These are phyloP conservation scores for Holothuria glaberrima DNA, from an alignment of 35 echinoderm and acorn worm genomes.

Conservation along the genomic window DNA sequence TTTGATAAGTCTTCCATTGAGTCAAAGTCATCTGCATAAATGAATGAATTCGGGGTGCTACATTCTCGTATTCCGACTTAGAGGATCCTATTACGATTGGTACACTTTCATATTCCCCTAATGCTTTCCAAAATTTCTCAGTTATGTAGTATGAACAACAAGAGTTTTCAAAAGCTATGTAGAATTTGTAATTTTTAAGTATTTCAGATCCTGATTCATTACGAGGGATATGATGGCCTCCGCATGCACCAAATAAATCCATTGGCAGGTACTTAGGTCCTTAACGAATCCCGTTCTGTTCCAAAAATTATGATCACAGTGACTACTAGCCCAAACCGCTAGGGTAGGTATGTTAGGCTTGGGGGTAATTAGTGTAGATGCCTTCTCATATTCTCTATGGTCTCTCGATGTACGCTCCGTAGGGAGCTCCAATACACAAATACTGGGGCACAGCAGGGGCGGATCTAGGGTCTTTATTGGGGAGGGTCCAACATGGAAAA, in stretches of 20 bases:
- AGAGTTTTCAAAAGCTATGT: constrained; percentile 69
- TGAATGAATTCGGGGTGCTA: constrained; percentile 76
- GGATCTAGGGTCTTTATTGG: too few relatives aligned
- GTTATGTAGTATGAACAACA: constrained; percentile 62
- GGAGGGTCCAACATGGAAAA: too few relatives aligned
- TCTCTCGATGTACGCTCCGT: too few relatives aligned
- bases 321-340: constrained; percentile 28
- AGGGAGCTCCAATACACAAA: too few relatives aligned
- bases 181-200: constrained; percentile 19
- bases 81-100: constrained; percentile 58
- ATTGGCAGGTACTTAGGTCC: constrained; percentile 29
- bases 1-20: constrained; percentile 60
- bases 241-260: constrained; percentile 51
- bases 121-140: too few relatives aligned
- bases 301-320: constrained; percentile 50
- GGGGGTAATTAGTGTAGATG: not conserved
- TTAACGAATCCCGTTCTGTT: constrained; percentile 44
- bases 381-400: not conserved
- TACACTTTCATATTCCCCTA: too few relatives aligned
- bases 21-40: constrained; percentile 61
- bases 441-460: too few relatives aligned
- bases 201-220: constrained; percentile 14
- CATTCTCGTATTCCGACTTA: constrained; percentile 41
- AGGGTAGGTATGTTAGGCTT: constrained; percentile 3
- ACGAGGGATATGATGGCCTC: not conserved